These are phyloP conservation scores for Homarus americanus DNA, from an alignment of 1,140 invertebrate genomes.

Conservation along the genomic window DNA sequence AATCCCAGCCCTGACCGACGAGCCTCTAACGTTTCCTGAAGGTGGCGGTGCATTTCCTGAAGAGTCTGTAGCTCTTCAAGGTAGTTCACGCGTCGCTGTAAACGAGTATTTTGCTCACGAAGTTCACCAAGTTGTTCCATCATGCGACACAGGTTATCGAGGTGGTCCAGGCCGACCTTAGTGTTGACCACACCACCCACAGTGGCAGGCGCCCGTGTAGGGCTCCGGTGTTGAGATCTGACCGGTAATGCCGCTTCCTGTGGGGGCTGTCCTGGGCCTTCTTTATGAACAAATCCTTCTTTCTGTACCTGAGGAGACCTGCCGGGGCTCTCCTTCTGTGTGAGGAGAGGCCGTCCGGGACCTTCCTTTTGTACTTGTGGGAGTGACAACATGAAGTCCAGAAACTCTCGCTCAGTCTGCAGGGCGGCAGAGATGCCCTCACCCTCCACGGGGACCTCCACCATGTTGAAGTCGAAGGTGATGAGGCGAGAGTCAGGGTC, in stretches of 20 bases:
- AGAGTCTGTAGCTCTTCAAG: slow-evolving; percentile 86
- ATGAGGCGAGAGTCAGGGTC: slow-evolving; percentile 65
- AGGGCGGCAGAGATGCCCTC: slow-evolving; percentile 71
- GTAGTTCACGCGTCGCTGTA: slow-evolving; percentile 85
- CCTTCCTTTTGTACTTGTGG: slow-evolving; percentile 67
- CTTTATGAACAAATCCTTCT: neutral
- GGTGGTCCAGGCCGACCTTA: slow-evolving; percentile 84
- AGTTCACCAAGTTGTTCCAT: slow-evolving; percentile 87
- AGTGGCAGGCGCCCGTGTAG: slow-evolving; percentile 36
- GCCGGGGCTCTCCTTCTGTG: slow-evolving; percentile 30
- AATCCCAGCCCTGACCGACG: slow-evolving; percentile 68
- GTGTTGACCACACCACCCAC: slow-evolving; percentile 62
- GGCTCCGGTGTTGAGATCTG: slow-evolving; percentile 30
- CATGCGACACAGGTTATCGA: slow-evolving; percentile 86
- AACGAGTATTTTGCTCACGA: slow-evolving; percentile 84
- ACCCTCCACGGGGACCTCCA: slow-evolving; percentile 33
- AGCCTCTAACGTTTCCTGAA: slow-evolving; percentile 75
- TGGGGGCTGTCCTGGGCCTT: neutral
- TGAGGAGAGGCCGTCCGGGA: slow-evolving; percentile 5
- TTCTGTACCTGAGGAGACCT: slow-evolving; percentile 5
- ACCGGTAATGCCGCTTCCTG: neutral
- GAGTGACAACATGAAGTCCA: slow-evolving; percentile 75
- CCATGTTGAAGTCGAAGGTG: slow-evolving; percentile 68
- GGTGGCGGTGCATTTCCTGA: slow-evolving; percentile 79
- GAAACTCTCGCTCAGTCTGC: slow-evolving; percentile 75